Base-by-base conservation (phyloP, 1,140 invertebrate species). In the Melitaea cinxia region DNA sequence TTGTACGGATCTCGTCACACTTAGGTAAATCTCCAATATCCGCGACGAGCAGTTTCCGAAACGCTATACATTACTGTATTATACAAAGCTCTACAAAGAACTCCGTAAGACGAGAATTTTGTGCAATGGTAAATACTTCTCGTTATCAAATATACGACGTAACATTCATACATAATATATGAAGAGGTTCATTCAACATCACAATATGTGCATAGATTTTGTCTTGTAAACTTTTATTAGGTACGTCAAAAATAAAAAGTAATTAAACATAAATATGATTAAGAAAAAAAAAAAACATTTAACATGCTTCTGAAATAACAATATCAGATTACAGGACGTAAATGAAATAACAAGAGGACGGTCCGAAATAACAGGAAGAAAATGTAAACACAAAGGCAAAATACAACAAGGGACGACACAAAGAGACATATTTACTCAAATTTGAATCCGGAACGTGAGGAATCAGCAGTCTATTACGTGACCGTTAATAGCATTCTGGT, bases 1-100 rank as follows among this genome's bases (percentile, higher is more conserved):
- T 77, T 71, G 65, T 70, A 65, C 68, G 76, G 78, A 82, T 84
- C 72, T 78, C 74, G 70, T 73, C 76, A 82, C 76, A 82, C 75
- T 84, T 83, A 85, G 74, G 74, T 82, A 83, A 84, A 88, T 85
- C 82, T 79, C 75, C 76, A 84, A 88, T 83, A 84, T 83, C 80
- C 85, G 75, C 68, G 57, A 64, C 66, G 72, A 88, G 75, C 72
- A 70, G 63, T 59, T 73, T 66, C 65, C 45, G 64, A 73, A 71
- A 72, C 52, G 65, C 57, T 63, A 39, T 65, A 56, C 45, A 33
- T 53, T 53, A 53, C 33, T n/a, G 28, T 42, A 61, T 50, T 53
- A 61, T 61, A 61, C 50, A 50, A 61, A 61, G 45, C 45, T 23
- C n/a, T 24, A 19, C 47, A 15, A 50, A 57, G 55, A 45, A 26